Evolutionary conservation across 1,140 invertebrate species (phyloP).

Genomic region (Uloborus diversus): DNA sequence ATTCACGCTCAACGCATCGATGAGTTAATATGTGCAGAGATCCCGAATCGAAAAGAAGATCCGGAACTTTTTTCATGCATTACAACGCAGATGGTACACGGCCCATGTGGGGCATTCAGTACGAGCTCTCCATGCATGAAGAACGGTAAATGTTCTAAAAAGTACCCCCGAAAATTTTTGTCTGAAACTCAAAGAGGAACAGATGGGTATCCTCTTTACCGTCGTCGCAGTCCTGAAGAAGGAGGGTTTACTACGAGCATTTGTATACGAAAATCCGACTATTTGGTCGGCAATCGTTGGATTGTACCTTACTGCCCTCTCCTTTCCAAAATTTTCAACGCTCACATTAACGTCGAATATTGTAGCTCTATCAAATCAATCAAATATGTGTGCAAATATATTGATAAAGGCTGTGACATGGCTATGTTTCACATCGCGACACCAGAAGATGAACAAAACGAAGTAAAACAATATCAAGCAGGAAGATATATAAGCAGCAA

Average conservation of each 20-base stretch:
- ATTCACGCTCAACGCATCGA: too few species aligned
- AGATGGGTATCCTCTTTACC: constrained; percentile 55
- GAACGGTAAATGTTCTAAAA: constrained; percentile 57
- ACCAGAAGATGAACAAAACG: constrained; percentile 3
- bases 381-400: constrained; percentile 65
- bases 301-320: too few species aligned
- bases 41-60: too few species aligned
- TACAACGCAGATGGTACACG: too few species aligned
- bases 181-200: constrained; percentile 5
- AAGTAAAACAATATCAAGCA: constrained; percentile 49
- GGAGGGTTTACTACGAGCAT: too few species aligned
- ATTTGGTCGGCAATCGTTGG: too few species aligned
- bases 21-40: too few species aligned
- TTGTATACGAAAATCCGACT: too few species aligned
- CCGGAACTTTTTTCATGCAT: too few species aligned
- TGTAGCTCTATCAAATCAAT: too few species aligned
- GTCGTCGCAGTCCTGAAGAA: constrained; percentile 4
- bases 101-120: constrained; percentile 59
- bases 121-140: constrained; percentile 60
- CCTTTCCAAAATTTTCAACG: too few species aligned
- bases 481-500: constrained; percentile 45
- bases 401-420: constrained; percentile 33
- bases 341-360: too few species aligned
- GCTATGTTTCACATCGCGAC: constrained; percentile 18
- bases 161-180: constrained; percentile 37